These are phyloP conservation scores for Toxotes jaculatrix DNA, from an alignment of 2,113 vertebrate genomes.

Conservation along the genomic window DNA sequence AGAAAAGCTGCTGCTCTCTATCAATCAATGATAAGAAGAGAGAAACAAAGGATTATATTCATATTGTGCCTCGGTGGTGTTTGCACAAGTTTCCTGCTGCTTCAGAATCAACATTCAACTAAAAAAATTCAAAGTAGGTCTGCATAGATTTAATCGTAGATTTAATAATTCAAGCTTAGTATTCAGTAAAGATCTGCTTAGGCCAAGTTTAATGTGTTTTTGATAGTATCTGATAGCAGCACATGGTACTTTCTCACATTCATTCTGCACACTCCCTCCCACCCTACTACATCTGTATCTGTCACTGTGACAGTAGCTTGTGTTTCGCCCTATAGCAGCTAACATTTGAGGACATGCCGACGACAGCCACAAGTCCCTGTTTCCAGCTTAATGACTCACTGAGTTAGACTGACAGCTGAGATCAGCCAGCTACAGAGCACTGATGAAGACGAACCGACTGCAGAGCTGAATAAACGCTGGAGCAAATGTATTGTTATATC, in stretches of 20 bases:
- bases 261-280: background rate
- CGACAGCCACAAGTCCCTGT: conserved; percentile 3
- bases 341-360: background rate
- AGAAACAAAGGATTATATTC: background rate
- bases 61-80: background rate
- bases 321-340: background rate
- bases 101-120: background rate
- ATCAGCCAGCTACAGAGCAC: conserved; percentile 14
- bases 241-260: background rate
- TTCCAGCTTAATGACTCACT: conserved; percentile 18
- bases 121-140: background rate
- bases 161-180: background rate
- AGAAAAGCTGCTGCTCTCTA: background rate
- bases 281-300: background rate
- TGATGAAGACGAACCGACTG: conserved; percentile 6
- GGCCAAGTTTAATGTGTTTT: too few relatives aligned
- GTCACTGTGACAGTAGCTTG: conserved; percentile 5
- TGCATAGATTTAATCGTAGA: background rate
- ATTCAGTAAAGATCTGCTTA: background rate
- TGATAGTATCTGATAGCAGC: too few relatives aligned
- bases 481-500: conserved; percentile 2
- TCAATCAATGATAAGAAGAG: background rate
- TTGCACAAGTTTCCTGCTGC: background rate
- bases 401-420: conserved; percentile 27
- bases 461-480: background rate